Base-by-base conservation (phyloP, 2,113 vertebrate genomes). In the Leuciscus idus region DNA sequence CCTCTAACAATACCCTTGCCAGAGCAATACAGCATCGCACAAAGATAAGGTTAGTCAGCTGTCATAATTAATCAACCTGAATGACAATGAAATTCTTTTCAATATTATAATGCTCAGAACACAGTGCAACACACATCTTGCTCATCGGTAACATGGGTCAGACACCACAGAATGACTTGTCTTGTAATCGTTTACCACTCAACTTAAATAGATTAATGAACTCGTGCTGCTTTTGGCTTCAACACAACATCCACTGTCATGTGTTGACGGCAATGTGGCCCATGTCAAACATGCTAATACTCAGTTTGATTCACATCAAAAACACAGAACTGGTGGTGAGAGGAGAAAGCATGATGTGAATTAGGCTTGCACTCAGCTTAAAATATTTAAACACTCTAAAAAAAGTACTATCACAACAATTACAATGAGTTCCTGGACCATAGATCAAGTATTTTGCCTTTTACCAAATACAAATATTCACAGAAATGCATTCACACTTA, bases 201-300 rank as follows among this genome's bases (percentile, higher is more conserved):
- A 81, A 75, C 57, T 77, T 83, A 77, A 87, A 64, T 85, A 73
- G 76, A 86, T 84, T 81, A 79, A 87, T 84, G 72, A 85, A 87
- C 85, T 78, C 48, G 7, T 74, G 66, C 74, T 74, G n/a, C 86
- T 17, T 78, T 81, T 70, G 82, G 48, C 33, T 89, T 83, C 28
- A 43, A 81, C 73, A 79, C 30, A 85, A 85, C 36, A 73, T 61
- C 61, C 82, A 66, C 80, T 76, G 83, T 81, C 77, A 77, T 72
- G 55, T 80, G 77, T 61, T 80, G 77, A 59, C 3, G 6, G 28
- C 11, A 61, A 61, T 61, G 28, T 59, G 52, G 52, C 57, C 33
- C 52, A 43, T 79, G 77, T 43, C 55, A 79, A 79, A 79, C 55
- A 79, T 79, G 55, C 33, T 79, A 57, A 78, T 33, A 28, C 48